Conservation (phyloP, 2,797 vertebrate species). For the Serranus cabrilla region DNA sequence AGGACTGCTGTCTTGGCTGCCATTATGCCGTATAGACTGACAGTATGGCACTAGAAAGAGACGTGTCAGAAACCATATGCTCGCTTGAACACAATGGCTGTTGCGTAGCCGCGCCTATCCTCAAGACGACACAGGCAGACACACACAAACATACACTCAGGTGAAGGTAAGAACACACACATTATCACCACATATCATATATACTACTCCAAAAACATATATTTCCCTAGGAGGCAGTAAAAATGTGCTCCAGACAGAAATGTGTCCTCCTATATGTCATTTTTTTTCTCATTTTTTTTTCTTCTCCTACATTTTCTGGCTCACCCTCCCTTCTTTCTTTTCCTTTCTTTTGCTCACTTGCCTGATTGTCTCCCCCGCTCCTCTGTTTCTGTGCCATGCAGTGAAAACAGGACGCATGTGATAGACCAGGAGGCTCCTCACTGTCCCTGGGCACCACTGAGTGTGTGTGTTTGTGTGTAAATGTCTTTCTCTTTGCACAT, state of each 20-base stretch:
- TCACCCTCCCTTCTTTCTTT: slow-evolving; percentile 31
- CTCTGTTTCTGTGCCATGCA: slow-evolving; percentile 68
- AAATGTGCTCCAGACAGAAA: not conserved
- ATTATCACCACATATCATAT: not conserved
- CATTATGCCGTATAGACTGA: slow-evolving; percentile 76
- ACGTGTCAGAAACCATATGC: slow-evolving; percentile 82
- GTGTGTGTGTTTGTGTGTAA: slow-evolving; percentile 4
- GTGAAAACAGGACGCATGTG: slow-evolving; percentile 76
- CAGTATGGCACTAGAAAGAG: slow-evolving; percentile 81
- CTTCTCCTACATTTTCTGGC: slow-evolving; percentile 40
- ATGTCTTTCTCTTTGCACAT: slow-evolving; percentile 14
- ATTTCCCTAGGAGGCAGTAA: not conserved
- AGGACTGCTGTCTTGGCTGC: slow-evolving; percentile 81
- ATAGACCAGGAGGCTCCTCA: slow-evolving; percentile 72
- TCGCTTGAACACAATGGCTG: slow-evolving; percentile 72
- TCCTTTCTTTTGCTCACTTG: slow-evolving; percentile 34
- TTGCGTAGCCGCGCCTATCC: slow-evolving; percentile 59
- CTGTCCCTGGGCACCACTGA: slow-evolving; percentile 59
- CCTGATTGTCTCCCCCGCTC: slow-evolving; percentile 35
- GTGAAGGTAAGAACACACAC: slow-evolving; percentile 35
- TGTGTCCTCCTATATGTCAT: not conserved
- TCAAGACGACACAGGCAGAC: slow-evolving; percentile 69
- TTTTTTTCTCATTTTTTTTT: not conserved
- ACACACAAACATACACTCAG: slow-evolving; percentile 39
- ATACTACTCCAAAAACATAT: slow-evolving; percentile 6